Conservation (phyloP, 1,140 invertebrate species). For the Papilio xuthus region DNA sequence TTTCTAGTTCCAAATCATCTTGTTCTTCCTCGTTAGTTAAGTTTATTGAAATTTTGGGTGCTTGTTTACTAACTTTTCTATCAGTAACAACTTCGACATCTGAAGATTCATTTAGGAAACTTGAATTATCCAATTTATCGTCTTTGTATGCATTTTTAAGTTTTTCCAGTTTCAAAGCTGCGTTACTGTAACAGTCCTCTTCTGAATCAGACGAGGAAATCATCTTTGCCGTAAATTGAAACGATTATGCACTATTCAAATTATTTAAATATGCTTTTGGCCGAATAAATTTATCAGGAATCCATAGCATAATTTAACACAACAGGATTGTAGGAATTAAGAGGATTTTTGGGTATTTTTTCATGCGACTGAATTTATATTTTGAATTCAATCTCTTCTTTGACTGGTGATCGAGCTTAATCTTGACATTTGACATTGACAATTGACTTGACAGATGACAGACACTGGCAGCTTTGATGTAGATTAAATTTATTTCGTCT, state of each 20-base stretch:
- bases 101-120: constrained; percentile 44
- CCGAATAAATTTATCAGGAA: not conserved
- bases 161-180: constrained; percentile 52
- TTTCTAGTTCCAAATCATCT: constrained; percentile 24
- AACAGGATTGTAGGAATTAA: too few relatives aligned
- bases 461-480: not conserved
- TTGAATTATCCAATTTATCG: constrained; percentile 46
- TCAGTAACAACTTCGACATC: constrained; percentile 23
- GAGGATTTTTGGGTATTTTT: not conserved
- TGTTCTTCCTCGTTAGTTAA: not conserved
- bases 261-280: constrained; percentile 29
- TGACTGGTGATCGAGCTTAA: not conserved
- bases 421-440: not conserved
- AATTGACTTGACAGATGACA: not conserved
- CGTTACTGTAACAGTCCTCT: constrained; percentile 62
- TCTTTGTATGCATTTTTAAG: constrained; percentile 54
- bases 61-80: constrained; percentile 6
- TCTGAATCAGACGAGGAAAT: constrained; percentile 64
- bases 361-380: not conserved
- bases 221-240: not conserved
- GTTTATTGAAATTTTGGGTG: not conserved
- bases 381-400: not conserved
- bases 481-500: not conserved
- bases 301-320: not conserved
- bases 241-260: not conserved